A percentile compares a stretch with the other conserved stretches of the same genome.
Evolutionary conservation across 2,797 vertebrate genomes (phyloP).

Genomic region (Silurus aristotelis): DNA sequence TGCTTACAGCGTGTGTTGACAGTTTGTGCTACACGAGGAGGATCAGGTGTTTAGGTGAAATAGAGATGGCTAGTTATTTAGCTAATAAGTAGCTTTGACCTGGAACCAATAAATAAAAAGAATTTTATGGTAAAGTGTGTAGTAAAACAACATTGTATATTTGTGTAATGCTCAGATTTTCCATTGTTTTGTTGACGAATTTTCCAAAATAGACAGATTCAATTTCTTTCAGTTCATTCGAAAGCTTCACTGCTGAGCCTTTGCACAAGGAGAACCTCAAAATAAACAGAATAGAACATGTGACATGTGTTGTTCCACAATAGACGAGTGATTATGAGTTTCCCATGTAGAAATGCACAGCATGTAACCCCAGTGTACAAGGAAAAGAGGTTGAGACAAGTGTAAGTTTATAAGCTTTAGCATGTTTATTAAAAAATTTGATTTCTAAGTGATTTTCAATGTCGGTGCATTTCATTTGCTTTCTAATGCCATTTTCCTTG

Average conservation of each 20-base stretch:
- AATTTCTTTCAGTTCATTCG: background rate
- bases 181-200: too few relatives aligned
- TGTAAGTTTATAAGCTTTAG: background rate
- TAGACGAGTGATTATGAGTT: background rate
- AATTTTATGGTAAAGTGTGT: background rate
- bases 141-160: too few relatives aligned
- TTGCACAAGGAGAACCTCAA: background rate
- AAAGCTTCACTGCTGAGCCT: background rate
- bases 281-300: background rate
- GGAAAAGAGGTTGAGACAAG: background rate
- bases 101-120: background rate
- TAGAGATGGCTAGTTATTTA: constrained; percentile 16
- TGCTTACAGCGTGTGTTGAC: constrained; percentile 23
- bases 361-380: background rate
- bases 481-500: background rate
- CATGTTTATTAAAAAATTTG: background rate
- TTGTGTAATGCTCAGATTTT: too few relatives aligned
- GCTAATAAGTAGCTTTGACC: background rate
- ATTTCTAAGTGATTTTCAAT: background rate
- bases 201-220: too few relatives aligned
- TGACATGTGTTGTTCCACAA: background rate
- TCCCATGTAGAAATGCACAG: background rate
- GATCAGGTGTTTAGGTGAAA: constrained; percentile 40
- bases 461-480: background rate
- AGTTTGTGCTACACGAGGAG: constrained; percentile 11